A percentile compares a stretch with the other conserved stretches of the same genome.
These are phyloP conservation scores for Archocentrus centrarchus DNA, from an alignment of 2,113 vertebrate genomes.

Conservation along the genomic window DNA sequence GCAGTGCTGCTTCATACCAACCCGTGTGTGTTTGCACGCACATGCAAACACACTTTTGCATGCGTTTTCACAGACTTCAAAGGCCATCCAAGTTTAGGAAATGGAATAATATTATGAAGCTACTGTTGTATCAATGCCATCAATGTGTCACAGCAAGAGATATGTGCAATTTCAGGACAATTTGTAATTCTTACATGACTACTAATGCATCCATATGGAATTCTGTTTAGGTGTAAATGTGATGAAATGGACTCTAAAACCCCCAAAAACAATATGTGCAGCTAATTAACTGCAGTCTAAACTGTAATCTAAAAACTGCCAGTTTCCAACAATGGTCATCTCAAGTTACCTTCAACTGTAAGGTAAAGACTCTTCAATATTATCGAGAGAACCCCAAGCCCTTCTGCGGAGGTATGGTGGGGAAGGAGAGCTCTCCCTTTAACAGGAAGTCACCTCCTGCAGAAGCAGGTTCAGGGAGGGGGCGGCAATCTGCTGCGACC, in stretches of 20 bases:
- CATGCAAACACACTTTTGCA: not conserved
- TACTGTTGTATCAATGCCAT: not conserved
- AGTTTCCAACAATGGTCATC: not conserved
- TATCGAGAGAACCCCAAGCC: not conserved
- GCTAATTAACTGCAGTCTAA: too few species aligned
- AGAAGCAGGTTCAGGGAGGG: not conserved
- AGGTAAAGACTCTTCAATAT: not conserved
- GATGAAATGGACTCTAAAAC: not conserved
- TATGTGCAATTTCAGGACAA: not conserved
- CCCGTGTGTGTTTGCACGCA: constrained; percentile 1
- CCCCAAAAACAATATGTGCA: too few species aligned
- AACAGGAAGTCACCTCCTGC: not conserved
- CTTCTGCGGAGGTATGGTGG: not conserved
- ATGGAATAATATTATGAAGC: not conserved
- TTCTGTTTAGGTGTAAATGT: not conserved
- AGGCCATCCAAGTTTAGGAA: constrained; percentile 17
- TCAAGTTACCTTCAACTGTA: not conserved
- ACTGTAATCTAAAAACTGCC: not conserved
- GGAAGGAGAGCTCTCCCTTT: not conserved
- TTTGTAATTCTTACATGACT: not conserved
- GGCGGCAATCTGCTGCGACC: not conserved
- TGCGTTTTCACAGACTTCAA: not conserved
- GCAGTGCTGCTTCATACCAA: constrained; percentile 68
- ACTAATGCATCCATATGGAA: not conserved
- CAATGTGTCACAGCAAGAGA: not conserved